Base-by-base conservation (phyloP, 2,888 invertebrate genomes). In the Timandra comae region DNA sequence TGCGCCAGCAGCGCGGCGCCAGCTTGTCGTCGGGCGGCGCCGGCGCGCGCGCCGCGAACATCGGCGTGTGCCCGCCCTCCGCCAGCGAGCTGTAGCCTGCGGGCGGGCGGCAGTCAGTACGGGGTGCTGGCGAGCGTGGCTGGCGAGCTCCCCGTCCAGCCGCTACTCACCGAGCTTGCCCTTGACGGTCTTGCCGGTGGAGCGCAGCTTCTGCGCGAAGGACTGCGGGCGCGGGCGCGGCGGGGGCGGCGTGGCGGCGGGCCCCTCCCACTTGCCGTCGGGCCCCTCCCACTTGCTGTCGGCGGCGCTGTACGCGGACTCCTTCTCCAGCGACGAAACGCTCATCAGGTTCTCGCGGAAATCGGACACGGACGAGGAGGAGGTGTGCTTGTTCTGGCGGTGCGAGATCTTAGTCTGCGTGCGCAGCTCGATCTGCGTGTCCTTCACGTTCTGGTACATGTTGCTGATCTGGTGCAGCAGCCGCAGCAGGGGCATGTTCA, bases 391-490 rank as follows among this genome's bases (percentile, higher is more conserved):
- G 46, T 71, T 68, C 49, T 73, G 76, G 0, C 77, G 56, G 12
- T 74, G 73, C 23, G 79, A 70, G 40, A 66, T 65, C 47, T 75
- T 76, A 31, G 85, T 77, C 52, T 81, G 84, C 5, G 93, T 93
- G 49, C 94, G 91, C 38, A 98, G 86, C 61, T 97, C 97, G 52
- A 92, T 91, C 65, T 96, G 95, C 0, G 97, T 97, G 65, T 97
- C 96, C 65, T 96, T 95, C 1, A 98, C 96, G 70, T 97, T 98
- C 76, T 97, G 96, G 76, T 97, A 97, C 97, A 98, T 97, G 63
- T 96, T 97, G 59, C 94, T 95, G 63, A 98, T 97, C 85, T 98
- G 98, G 79, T 98, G 97, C 37, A 98, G 87, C 30, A 98, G 88
- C 30, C 98, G 87, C 27, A 98, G 80, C 21, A 98, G 81, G 0